These are phyloP conservation scores for Ormyrus labotus DNA, from an alignment of 2,888 invertebrate genomes.

Conservation along the genomic window DNA sequence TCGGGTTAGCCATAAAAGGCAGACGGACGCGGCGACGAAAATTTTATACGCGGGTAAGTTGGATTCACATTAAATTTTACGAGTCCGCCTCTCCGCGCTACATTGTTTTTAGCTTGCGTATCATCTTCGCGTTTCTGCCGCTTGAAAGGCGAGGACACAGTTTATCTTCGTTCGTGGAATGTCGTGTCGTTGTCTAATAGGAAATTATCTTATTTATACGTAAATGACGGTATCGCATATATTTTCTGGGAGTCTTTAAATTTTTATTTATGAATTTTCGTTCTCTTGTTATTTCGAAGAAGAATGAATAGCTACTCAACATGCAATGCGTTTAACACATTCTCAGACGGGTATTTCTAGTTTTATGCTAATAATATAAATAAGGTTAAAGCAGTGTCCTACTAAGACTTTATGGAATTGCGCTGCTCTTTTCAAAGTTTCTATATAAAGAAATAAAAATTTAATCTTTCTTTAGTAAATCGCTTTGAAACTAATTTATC, in stretches of 20 bases:
- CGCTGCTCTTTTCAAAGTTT: background rate
- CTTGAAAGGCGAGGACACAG: background rate
- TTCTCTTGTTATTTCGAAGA: background rate
- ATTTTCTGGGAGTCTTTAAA: background rate
- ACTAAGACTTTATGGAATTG: background rate
- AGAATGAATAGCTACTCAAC: background rate
- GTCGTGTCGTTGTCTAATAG: background rate
- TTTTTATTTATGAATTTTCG: conserved; percentile 8
- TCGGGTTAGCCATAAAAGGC: conserved; percentile 39
- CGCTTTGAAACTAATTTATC: too few species aligned
- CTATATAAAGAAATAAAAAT: too few species aligned
- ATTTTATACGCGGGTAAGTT: conserved; percentile 35
- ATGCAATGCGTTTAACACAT: conserved; percentile 12
- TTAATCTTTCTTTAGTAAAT: too few species aligned
- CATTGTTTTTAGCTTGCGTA: conserved; percentile 16
- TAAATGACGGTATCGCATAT: background rate
- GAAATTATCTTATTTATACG: conserved; percentile 22
- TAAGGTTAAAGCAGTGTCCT: conserved; percentile 3
- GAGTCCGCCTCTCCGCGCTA: conserved; percentile 2
- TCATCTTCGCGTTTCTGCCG: conserved; percentile 4
- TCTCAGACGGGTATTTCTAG: conserved; percentile 1
- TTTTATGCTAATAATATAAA: conserved; percentile 12
- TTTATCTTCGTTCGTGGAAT: background rate
- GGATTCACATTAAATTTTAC: conserved; percentile 27
- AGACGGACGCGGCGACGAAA: conserved; percentile 21